A percentile compares a stretch with the other conserved stretches of the same genome.
These are phyloP conservation scores for Thaumetopoea pityocampa DNA, from an alignment of 1,140 invertebrate species.

Conservation along the genomic window DNA sequence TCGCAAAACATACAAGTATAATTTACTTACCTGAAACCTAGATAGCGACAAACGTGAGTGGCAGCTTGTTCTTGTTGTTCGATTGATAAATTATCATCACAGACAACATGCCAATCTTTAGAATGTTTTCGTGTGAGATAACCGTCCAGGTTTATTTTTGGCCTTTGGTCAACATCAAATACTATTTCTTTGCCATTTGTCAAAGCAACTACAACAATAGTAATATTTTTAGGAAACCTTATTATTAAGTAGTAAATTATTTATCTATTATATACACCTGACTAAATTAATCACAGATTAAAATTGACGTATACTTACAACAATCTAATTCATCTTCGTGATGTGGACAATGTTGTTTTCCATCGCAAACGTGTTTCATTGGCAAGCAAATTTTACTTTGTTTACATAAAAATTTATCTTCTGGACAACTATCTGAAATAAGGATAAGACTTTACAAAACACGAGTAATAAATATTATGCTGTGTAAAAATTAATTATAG, in stretches of 20 bases:
- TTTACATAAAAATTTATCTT: constrained; percentile 77
- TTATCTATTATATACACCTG: background rate
- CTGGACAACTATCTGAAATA: constrained; percentile 76
- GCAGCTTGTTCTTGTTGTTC: constrained; percentile 57
- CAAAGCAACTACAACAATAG: constrained; percentile 76
- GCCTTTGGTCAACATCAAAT: constrained; percentile 77
- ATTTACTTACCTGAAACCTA: constrained; percentile 80
- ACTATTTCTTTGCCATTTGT: constrained; percentile 78
- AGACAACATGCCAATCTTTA: constrained; percentile 79
- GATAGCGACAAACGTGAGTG: constrained; percentile 76
- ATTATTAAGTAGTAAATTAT: background rate
- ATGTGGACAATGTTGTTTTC: constrained; percentile 79
- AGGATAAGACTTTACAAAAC: background rate
- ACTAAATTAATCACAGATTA: background rate
- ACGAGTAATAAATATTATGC: background rate
- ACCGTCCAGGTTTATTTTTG: constrained; percentile 77
- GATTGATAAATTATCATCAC: constrained; percentile 67
- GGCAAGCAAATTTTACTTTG: constrained; percentile 78
- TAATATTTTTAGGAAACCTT: background rate
- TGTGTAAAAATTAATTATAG: background rate
- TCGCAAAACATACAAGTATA: too few species aligned
- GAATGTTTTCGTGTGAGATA: constrained; percentile 76
- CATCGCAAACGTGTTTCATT: constrained; percentile 79
- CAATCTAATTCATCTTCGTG: constrained; percentile 86
- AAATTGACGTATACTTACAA: constrained; percentile 46